phyloP scores from a whole-genome alignment of 2,113 vertebrate genomes.

The Sorex fumeus region DNA sequence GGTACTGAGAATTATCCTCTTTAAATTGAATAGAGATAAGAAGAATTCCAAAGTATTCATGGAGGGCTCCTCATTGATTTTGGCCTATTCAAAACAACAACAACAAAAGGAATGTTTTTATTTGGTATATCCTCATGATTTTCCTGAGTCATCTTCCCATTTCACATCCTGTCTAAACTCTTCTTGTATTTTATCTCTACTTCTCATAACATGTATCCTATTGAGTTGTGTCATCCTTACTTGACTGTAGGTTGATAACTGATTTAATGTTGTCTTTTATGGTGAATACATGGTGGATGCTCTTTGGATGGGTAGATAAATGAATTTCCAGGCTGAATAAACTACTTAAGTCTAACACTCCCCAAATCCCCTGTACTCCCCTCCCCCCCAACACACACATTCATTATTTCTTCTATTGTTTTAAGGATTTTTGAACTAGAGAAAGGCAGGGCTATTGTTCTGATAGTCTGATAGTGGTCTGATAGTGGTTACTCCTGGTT shows the following conservation, averaged over 20 bases:
- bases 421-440: too few species aligned
- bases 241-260: slow-evolving; percentile 19
- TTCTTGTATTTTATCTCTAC: background rate
- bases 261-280: background rate
- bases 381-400: background rate
- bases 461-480: too few species aligned
- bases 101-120: slow-evolving; percentile 5
- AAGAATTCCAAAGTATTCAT: background rate
- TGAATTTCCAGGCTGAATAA: background rate
- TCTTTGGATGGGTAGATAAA: background rate
- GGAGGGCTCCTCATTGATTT: slow-evolving; percentile 1
- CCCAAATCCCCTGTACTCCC: background rate
- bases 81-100: background rate
- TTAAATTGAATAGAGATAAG: background rate
- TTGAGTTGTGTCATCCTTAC: background rate
- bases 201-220: slow-evolving; percentile 9
- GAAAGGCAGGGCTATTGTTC: too few species aligned
- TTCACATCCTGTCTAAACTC: slow-evolving; percentile 39
- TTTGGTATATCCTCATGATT: background rate
- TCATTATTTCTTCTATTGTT: background rate
- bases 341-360: background rate
- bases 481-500: too few species aligned
- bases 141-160: background rate
- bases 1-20: background rate
- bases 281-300: background rate